Percentiles rank a stretch among this genome's conserved stretches.
These are phyloP conservation scores for Stomatorhinus ivindoensis DNA, from an alignment of 2,113 vertebrate species.

Conservation along the genomic window DNA sequence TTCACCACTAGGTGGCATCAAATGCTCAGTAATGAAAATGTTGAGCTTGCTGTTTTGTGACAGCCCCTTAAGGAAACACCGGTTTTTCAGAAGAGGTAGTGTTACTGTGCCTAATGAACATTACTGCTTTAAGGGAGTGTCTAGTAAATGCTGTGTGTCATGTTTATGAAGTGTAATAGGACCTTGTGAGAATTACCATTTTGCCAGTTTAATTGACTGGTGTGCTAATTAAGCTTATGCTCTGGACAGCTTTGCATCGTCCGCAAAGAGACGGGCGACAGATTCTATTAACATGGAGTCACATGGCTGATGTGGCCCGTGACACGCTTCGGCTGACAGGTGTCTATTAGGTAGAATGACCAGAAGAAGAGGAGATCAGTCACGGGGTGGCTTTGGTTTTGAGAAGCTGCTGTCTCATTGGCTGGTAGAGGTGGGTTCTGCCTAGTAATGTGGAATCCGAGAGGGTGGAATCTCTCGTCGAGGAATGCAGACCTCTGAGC, in stretches of 20 bases:
- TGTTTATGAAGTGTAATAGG: neutral
- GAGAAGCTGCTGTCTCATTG: neutral
- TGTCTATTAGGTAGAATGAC: neutral
- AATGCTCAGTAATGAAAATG: neutral
- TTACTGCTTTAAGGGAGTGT: neutral
- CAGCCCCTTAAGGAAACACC: neutral
- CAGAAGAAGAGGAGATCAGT: neutral
- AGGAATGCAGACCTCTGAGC: neutral
- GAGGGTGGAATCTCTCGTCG: neutral
- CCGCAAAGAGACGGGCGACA: neutral
- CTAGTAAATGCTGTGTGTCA: neutral
- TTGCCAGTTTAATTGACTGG: neutral
- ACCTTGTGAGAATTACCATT: neutral
- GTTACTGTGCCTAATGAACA: neutral
- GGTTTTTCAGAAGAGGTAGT: neutral
- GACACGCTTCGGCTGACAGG: neutral
- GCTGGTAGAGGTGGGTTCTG: neutral
- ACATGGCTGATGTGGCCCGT: neutral
- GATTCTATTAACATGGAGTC: neutral
- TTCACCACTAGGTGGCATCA: constrained; percentile 21
- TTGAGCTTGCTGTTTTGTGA: neutral
- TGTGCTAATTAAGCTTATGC: neutral
- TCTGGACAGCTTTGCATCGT: neutral
- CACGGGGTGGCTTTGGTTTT: neutral
- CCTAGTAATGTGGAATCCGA: neutral